Base-by-base conservation (phyloP, 2,113 vertebrate genomes). In the Scomber colias region DNA sequence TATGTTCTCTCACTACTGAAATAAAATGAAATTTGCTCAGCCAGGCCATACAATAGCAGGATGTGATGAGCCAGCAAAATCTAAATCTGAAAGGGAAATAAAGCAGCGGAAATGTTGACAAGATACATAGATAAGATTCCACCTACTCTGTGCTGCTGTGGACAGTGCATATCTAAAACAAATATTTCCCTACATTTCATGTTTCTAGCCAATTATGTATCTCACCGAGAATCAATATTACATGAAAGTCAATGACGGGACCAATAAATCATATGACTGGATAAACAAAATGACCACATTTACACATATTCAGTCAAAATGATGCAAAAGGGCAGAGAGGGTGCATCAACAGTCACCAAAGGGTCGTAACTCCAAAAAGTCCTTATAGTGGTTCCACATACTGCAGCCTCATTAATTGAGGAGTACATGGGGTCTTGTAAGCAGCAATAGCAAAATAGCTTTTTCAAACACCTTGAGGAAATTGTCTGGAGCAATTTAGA, bases 1-100 rank as follows among this genome's bases (percentile, higher is more conserved):
- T 21, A 16, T 27, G 13, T 74, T 46, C 10, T 64, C 16, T 45
- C 15, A 17, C 55, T 73, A 67, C 57, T 40, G n/a, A 57, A 55
- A 78, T 30, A 15, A 57, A 67, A 67, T 79, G 12, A 21, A 31
- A 63, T 73, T 72, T 74, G 7, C 49, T 75, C 77, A 51, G 10
- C 9, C 6, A 5, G 50, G 57, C 49, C 12, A 3, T 14, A 24
- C 62, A 48, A 68, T 5, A 13, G 67, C 51, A 49, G 13, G 40
- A 74, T 70, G 16, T 70, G 77, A 76, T 66, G 72, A 77, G 19
- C 27, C 73, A 75, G 60, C 76, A 73, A 44, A 30, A 55, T 64
- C 21, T 63, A 44, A 10, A 74, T 78, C 63, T 84, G 50, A 77
- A 70, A 75, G 50, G 53, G 11, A 59, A 66, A 55, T 35, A 66